Evolutionary conservation across 1,140 invertebrate species (phyloP), one percentile per base, ranked within the genome.

Genomic region (Drosophila dunni): DNA sequence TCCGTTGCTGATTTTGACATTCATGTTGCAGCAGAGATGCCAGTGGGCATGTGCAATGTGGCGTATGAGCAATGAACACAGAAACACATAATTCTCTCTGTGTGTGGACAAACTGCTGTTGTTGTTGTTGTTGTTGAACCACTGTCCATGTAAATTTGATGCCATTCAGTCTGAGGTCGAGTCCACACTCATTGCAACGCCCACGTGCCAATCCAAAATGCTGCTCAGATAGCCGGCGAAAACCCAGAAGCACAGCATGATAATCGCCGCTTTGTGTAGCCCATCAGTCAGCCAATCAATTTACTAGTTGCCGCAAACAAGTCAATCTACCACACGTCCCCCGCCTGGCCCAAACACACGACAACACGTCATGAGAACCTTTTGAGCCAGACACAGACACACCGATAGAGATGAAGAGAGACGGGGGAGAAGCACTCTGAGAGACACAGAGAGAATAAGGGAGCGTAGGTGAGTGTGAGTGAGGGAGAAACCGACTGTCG

Each of bases 231-330:
- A 17, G 17, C 38, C 45, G 24, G 24, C 34, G 64, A 58, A 45
- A 67, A 40, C 61, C 44, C 45, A 63, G 58, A 33, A 66, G 53
- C 58, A 42, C 65, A 24, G 44, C 61, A 78, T 65, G 73, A 68
- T 78, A 79, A 82, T 79, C 79, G 65, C 53, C 75, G 75, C 65
- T 71, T 70, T 67, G 79, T 81, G 75, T 56, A 66, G 81, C 63
- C 65, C 82, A 81, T 86, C 82, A 86, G 78, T 78, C 73, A 81
- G 65, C 58, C 83, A 86, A 86, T 88, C 83, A 88, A 88, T 88
- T 86, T 67, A 29, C 24, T 29, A 77, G 82, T 58, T 75, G 78
- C 75, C 70, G 68, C 77, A 83, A 76, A 83, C 76, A 78, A 80
- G 63, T 65, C 68, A 66, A 58, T 15, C 79, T 29, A 29, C 24